phyloP scores from a whole-genome alignment of 2,888 invertebrate species.

The Taenaris catops region DNA sequence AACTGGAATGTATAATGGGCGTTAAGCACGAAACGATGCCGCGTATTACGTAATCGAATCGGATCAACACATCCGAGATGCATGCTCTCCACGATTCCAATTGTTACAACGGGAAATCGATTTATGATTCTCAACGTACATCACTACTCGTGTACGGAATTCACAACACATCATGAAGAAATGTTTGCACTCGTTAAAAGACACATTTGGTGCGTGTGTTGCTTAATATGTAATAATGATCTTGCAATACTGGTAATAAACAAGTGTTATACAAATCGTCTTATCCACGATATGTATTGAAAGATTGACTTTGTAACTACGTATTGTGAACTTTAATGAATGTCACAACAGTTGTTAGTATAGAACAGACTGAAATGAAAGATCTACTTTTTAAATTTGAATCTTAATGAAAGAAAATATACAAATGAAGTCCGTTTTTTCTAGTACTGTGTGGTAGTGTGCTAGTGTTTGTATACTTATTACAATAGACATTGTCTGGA shows the following conservation, averaged over 20 bases:
- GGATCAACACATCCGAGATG: constrained; percentile 30
- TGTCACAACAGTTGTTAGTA: too few relatives aligned
- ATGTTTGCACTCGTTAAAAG: constrained; percentile 14
- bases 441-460: too few relatives aligned
- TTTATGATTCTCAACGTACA: constrained; percentile 14
- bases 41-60: constrained; percentile 47
- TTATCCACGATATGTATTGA: constrained; percentile 16
- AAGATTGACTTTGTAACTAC: constrained; percentile 3
- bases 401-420: too few relatives aligned
- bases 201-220: constrained; percentile 21
- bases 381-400: too few relatives aligned
- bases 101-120: constrained; percentile 30
- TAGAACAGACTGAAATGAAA: too few relatives aligned
- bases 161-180: constrained; percentile 11
- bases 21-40: constrained; percentile 44
- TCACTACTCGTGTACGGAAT: constrained; percentile 9
- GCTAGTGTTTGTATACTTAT: too few relatives aligned
- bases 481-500: too few relatives aligned
- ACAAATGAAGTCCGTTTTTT: too few relatives aligned
- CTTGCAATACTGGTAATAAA: constrained; percentile 28
- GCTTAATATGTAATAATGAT: constrained; percentile 21
- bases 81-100: constrained; percentile 45
- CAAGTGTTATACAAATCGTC: constrained; percentile 24
- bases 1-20: constrained; percentile 49
- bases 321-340: background rate